Percentiles rank a stretch among this genome's conserved stretches.
Conservation (phyloP, 2,797 vertebrate species). For the Cottoperca gobio region DNA sequence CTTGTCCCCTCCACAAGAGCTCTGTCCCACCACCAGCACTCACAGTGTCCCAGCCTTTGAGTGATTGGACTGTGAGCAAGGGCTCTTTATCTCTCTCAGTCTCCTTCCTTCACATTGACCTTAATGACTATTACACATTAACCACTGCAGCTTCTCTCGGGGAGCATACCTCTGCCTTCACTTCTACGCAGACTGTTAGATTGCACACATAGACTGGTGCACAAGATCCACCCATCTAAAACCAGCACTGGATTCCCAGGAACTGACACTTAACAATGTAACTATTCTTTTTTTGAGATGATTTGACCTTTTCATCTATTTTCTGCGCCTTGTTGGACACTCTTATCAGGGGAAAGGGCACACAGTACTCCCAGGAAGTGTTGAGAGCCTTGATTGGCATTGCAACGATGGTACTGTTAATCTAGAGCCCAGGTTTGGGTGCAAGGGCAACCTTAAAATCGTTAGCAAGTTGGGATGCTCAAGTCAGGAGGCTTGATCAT, state of each 20-base stretch:
- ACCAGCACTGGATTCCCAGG: slow-evolving; percentile 79
- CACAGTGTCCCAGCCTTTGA: slow-evolving; percentile 60
- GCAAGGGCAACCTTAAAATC: slow-evolving; percentile 29
- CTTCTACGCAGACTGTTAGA: slow-evolving; percentile 81
- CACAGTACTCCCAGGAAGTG: slow-evolving; percentile 39
- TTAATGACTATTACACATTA: slow-evolving; percentile 71
- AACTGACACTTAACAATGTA: slow-evolving; percentile 62
- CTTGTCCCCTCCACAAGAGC: slow-evolving; percentile 56
- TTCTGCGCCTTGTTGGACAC: slow-evolving; percentile 44
- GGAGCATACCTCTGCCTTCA: slow-evolving; percentile 78
- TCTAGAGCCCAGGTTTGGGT: slow-evolving; percentile 11
- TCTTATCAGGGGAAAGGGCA: slow-evolving; percentile 50
- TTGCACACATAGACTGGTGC: slow-evolving; percentile 56
- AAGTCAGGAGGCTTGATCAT: slow-evolving; percentile 23
- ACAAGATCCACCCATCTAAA: slow-evolving; percentile 56
- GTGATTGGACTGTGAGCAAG: slow-evolving; percentile 76
- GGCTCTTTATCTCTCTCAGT: slow-evolving; percentile 76
- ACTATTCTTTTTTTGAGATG: slow-evolving; percentile 44
- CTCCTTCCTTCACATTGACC: slow-evolving; percentile 73
- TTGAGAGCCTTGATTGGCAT: slow-evolving; percentile 30
- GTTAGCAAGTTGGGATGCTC: slow-evolving; percentile 19
- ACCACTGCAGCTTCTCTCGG: slow-evolving; percentile 54
- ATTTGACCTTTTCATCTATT: slow-evolving; percentile 45
- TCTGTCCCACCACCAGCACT: slow-evolving; percentile 69
- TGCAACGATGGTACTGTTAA: slow-evolving; percentile 33